Evolutionary conservation across 2,888 invertebrate species (phyloP).

Genomic region (Philereme vetulata): DNA sequence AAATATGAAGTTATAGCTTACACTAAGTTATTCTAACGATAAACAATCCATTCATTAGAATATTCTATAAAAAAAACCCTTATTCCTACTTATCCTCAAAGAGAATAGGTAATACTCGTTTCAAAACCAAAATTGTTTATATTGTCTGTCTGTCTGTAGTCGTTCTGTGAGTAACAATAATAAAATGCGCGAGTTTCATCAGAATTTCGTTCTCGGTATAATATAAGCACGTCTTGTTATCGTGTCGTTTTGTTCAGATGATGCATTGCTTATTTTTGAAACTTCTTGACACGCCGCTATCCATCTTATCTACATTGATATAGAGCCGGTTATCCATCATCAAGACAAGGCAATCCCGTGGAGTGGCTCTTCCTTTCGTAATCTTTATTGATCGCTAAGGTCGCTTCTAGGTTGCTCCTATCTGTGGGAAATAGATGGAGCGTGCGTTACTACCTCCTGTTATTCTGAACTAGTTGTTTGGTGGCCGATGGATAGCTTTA

Average conservation of each 20-base stretch:
- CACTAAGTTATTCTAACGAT: too few species aligned
- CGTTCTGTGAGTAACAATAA: too few species aligned
- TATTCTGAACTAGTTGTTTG: not conserved
- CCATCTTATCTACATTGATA: conserved; percentile 25
- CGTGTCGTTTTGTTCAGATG: not conserved
- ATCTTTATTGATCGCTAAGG: conserved; percentile 27
- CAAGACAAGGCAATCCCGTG: conserved; percentile 23
- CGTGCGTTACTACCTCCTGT: not conserved
- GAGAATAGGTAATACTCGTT: too few species aligned
- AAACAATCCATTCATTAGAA: too few species aligned
- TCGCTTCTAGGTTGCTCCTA: conserved; percentile 18
- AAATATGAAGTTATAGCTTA: too few species aligned
- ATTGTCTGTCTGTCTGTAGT: too few species aligned
- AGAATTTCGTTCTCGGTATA: not conserved
- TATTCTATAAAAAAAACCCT: too few species aligned
- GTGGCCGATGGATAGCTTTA: too few species aligned
- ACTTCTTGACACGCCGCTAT: conserved; percentile 21
- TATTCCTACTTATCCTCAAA: too few species aligned
- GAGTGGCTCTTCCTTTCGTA: conserved; percentile 19
- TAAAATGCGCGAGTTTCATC: too few species aligned
- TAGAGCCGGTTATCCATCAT: conserved; percentile 28
- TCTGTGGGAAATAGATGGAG: conserved; percentile 16
- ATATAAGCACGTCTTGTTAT: not conserved
- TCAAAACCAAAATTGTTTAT: too few species aligned
- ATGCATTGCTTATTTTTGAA: conserved; percentile 18